phyloP scores from a whole-genome alignment of 2,888 invertebrate species.

The Tribolium freemani region DNA sequence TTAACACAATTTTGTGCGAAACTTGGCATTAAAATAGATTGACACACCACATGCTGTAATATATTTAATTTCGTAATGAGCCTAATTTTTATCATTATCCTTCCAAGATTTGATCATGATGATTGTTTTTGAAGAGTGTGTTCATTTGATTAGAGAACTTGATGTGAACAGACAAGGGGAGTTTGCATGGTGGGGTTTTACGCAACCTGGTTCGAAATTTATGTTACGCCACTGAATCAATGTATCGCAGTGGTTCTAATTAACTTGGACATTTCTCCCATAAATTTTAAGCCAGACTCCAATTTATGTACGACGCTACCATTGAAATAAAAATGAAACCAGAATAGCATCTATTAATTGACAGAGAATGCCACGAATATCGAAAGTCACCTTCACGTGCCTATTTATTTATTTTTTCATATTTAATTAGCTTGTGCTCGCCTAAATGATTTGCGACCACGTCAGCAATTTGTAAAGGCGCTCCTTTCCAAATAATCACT shows the following conservation, averaged over 20 bases:
- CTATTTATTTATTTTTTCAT: conserved; percentile 12
- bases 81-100: background rate
- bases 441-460: conserved; percentile 38
- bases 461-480: conserved; percentile 28
- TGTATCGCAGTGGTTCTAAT: conserved; percentile 62
- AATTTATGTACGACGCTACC: conserved; percentile 60
- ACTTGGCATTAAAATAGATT: conserved; percentile 26
- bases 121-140: too few relatives aligned
- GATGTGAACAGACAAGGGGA: conserved; percentile 22
- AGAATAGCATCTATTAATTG: conserved; percentile 62
- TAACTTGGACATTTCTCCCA: conserved; percentile 62
- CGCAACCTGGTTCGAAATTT: conserved; percentile 39
- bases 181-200: conserved; percentile 18
- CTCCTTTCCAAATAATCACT: conserved; percentile 34
- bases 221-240: conserved; percentile 52
- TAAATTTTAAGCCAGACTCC: conserved; percentile 60
- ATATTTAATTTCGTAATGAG: conserved; percentile 16
- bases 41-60: conserved; percentile 17
- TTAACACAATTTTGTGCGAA: conserved; percentile 26
- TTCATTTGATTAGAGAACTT: conserved; percentile 18
- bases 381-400: conserved; percentile 34
- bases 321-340: conserved; percentile 61
- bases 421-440: conserved; percentile 35
- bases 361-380: conserved; percentile 47
- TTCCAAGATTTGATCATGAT: background rate